Evolutionary conservation across 2,888 invertebrate genomes (phyloP), one percentile per base, ranked within the genome.

Genomic region (Allolobophora icterica): DNA sequence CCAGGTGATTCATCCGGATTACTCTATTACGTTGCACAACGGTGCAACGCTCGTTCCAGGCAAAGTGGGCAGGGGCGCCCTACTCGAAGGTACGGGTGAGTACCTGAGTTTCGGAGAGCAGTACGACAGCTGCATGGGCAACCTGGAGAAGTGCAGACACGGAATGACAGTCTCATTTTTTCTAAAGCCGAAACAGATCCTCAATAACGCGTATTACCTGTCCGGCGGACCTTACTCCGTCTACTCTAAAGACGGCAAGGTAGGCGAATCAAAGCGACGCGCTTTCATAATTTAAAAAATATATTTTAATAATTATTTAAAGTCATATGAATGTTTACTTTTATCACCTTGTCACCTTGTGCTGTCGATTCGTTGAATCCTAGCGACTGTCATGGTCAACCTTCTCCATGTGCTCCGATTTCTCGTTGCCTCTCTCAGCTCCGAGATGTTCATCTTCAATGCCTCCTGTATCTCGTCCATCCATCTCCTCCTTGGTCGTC

Each of bases 221-320:
- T 92, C 94, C 11, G 92, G 93, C 1, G 94, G 94, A 13, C 93
- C 94, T 15, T 94, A 94, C 92, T 93, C 93, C 21, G 91, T 95
- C 15, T 95, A 94, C 92, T 94, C 93, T 91, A 92, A 94, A 58
- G 92, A 94, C 91, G 93, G 94, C 24, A 90, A 93, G 87, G 89
- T 91, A 15, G 15, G 42, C n/a, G 42, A 89, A 35, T 8, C 71
- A 71, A 71, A 8, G 24, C 21, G 1, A 52, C 2, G 21, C 24
- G 24, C 24, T 52, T 52, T 24, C 11, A 52, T 52, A 24, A 52
- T 24, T 38, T 17, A 34, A 1, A 6, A 87, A 24, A 87, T 1
- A 30, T 87, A 87, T 87, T 42, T 42, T 35, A 89, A 45, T 89
- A n/a, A 45, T 89, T 42, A 33, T 40, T 89, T 89, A 17, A 89